Evolutionary conservation across 1,140 invertebrate species (phyloP).

Genomic region (Drosophila ambigua): DNA sequence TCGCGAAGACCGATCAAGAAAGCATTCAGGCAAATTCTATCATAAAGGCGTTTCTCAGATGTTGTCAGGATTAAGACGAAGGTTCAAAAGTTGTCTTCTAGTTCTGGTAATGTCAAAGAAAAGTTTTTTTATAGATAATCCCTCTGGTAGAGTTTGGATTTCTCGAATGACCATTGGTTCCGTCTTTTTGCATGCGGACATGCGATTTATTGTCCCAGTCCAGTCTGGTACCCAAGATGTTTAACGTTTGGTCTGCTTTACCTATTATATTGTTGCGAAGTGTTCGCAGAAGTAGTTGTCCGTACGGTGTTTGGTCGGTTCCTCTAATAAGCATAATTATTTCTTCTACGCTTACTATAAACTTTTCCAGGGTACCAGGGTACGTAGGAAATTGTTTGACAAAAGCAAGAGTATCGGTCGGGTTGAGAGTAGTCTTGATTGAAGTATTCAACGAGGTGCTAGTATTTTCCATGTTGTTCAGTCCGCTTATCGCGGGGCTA

Average conservation of each 20-base stretch:
- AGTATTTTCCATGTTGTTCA: too few relatives aligned
- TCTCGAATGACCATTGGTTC: slow-evolving; percentile 1
- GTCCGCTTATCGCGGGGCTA: too few relatives aligned
- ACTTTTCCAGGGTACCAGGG: slow-evolving; percentile 7
- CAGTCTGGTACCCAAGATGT: neutral
- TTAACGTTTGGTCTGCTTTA: slow-evolving; percentile 1
- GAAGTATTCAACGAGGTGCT: too few relatives aligned
- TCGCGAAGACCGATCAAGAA: slow-evolving; percentile 4
- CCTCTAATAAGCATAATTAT: slow-evolving; percentile 17
- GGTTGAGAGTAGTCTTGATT: too few relatives aligned
- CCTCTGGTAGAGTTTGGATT: neutral
- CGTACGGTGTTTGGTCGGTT: slow-evolving; percentile 12
- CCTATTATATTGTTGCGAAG: slow-evolving; percentile 11
- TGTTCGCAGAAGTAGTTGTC: neutral
- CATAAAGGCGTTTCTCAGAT: neutral
- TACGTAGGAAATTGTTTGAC: too few relatives aligned
- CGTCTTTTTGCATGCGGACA: slow-evolving; percentile 1
- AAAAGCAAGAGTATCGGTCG: too few relatives aligned
- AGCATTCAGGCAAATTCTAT: neutral
- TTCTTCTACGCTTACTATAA: slow-evolving; percentile 15
- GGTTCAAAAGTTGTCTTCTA: neutral
- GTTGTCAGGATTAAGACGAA: neutral
- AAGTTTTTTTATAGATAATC: too few relatives aligned
- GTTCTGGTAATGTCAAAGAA: neutral
- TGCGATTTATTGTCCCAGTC: neutral